Conservation (phyloP, 2,888 invertebrate species). For the Drosophila vallismaia region DNA sequence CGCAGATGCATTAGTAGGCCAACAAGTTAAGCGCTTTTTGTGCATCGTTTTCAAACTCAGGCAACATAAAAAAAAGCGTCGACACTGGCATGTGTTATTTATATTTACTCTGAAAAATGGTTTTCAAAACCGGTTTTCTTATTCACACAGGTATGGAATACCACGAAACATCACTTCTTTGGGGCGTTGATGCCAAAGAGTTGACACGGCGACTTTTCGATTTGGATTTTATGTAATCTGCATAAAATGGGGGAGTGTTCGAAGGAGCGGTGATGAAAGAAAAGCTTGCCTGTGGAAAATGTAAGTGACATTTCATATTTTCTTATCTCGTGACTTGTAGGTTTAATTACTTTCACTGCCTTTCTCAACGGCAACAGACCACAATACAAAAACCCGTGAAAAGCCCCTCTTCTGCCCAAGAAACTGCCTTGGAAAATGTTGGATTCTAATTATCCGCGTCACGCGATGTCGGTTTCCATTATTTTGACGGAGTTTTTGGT, state of each 20-base stretch:
- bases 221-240: conserved; percentile 43
- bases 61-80: conserved; percentile 51
- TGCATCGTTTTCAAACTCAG: conserved; percentile 60
- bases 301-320: conserved; percentile 48
- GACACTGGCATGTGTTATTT: conserved; percentile 45
- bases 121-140: conserved; percentile 63
- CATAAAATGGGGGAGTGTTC: conserved; percentile 35
- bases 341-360: conserved; percentile 74
- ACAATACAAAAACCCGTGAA: conserved; percentile 38
- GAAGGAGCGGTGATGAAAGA: conserved; percentile 18
- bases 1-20: conserved; percentile 72
- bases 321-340: conserved; percentile 61
- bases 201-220: conserved; percentile 17
- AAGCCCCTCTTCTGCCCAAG: conserved; percentile 9
- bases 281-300: conserved; percentile 36
- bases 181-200: conserved; percentile 58
- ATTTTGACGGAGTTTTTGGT: conserved; percentile 27
- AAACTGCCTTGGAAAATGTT: conserved; percentile 37
- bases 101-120: conserved; percentile 59
- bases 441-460: conserved; percentile 67
- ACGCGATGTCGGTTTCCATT: conserved; percentile 68
- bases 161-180: conserved; percentile 30
- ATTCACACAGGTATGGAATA: conserved; percentile 15
- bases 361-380: conserved; percentile 52
- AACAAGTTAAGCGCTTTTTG: conserved; percentile 60